Percentiles rank a stretch among this genome's conserved stretches.
phyloP scores from a whole-genome alignment of 2,888 invertebrate species.

The Eretmocerus hayati region DNA sequence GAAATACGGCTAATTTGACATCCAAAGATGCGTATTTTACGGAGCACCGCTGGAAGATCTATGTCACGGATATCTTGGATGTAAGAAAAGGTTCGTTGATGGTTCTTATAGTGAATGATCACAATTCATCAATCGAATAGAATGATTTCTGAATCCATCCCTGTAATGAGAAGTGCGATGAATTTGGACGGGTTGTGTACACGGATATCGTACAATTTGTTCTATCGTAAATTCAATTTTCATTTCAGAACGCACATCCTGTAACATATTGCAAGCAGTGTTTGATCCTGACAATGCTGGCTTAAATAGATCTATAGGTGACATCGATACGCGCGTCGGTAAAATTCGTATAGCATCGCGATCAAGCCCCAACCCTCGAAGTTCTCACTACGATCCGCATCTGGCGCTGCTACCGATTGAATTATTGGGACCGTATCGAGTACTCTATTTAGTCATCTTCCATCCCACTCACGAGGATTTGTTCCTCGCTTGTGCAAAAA shows the following conservation, averaged over 20 bases:
- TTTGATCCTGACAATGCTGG: slow-evolving; percentile 75
- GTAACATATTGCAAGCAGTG: slow-evolving; percentile 75
- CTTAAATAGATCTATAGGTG: slow-evolving; percentile 66
- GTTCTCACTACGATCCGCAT: slow-evolving; percentile 63
- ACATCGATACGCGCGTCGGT: slow-evolving; percentile 70
- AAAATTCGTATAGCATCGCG: slow-evolving; percentile 64
- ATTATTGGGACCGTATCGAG: slow-evolving; percentile 67
- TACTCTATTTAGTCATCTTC: slow-evolving; percentile 73
- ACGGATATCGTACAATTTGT: no score
- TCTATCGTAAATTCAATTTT: not conserved
- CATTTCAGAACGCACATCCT: slow-evolving; percentile 38
- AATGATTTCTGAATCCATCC: not conserved
- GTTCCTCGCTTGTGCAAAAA: slow-evolving; percentile 76
- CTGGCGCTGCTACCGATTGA: slow-evolving; percentile 66
- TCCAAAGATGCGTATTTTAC: slow-evolving; percentile 50
- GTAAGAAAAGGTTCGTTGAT: slow-evolving; percentile 54
- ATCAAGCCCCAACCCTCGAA: slow-evolving; percentile 51
- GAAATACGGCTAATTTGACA: slow-evolving; percentile 57
- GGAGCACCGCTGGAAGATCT: slow-evolving; percentile 82
- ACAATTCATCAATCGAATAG: no score
- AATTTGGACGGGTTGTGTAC: no score
- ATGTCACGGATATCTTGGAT: slow-evolving; percentile 82
- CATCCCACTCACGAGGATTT: slow-evolving; percentile 69
- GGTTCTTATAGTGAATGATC: no score
- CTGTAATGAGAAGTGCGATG: not conserved